phyloP scores from a whole-genome alignment of 2,797 vertebrate genomes.

The Danio albolineatus region DNA sequence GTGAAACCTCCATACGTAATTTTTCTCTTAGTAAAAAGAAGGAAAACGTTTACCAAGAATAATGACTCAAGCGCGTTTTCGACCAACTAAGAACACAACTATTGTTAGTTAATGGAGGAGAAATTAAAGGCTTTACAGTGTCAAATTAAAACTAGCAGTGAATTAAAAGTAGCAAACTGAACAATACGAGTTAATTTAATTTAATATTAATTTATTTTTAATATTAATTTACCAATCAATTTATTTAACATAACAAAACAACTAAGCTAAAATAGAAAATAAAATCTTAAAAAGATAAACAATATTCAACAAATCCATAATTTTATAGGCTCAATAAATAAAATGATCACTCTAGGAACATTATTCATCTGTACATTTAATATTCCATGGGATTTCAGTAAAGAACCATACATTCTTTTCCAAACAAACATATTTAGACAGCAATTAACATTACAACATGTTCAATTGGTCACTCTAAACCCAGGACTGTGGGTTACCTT shows the following conservation, averaged over 20 bases:
- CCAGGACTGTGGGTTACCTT: background rate
- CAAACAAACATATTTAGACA: no score
- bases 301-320: no score
- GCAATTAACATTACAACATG: no score
- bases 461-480: background rate
- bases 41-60: conserved; percentile 69
- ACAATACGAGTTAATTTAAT: background rate
- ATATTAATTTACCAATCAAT: no score
- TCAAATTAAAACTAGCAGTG: conserved; percentile 47
- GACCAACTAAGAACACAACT: background rate
- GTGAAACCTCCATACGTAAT: conserved; percentile 72
- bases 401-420: no score
- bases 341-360: no score
- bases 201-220: no score
- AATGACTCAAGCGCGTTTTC: conserved; percentile 69
- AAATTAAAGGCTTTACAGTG: conserved; percentile 42
- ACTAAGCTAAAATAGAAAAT: background rate
- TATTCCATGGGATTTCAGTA: no score
- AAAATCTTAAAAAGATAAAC: no score
- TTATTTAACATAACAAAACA: background rate
- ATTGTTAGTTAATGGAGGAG: background rate
- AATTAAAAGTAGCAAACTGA: conserved; percentile 45
- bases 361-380: no score
- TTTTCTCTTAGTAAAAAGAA: conserved; percentile 64
- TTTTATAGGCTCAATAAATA: no score